These are phyloP conservation scores for Panulirus ornatus DNA, from an alignment of 1,140 invertebrate genomes.

Conservation along the genomic window DNA sequence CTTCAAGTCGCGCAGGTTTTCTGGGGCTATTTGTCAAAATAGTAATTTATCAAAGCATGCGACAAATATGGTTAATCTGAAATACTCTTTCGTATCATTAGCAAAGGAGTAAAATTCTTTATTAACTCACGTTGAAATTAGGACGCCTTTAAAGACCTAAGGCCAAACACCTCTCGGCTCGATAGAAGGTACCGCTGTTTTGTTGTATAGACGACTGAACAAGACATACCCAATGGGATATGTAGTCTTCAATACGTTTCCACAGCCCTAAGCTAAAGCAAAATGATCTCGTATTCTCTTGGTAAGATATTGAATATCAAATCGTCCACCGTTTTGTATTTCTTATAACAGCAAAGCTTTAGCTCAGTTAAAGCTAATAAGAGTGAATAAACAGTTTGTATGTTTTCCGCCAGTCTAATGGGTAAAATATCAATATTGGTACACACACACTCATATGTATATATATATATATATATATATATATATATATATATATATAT, in stretches of 20 bases:
- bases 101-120: not conserved
- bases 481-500: too few relatives aligned
- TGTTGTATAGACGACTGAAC: slow-evolving; percentile 65
- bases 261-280: too few relatives aligned
- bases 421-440: too few relatives aligned
- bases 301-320: not conserved
- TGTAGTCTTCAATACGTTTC: not conserved
- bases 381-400: too few relatives aligned
- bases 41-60: too few relatives aligned
- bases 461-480: too few relatives aligned
- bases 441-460: too few relatives aligned
- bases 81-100: too few relatives aligned
- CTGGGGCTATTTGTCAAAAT: too few relatives aligned
- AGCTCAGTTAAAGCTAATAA: slow-evolving; percentile 14
- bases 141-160: not conserved
- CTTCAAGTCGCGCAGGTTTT: too few relatives aligned
- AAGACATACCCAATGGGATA: not conserved
- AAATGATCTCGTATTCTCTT: not conserved
- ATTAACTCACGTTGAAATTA: not conserved
- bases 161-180: slow-evolving; percentile 27
- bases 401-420: too few relatives aligned
- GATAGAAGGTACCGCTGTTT: slow-evolving; percentile 55
- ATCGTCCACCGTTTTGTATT: not conserved
- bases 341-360: not conserved
- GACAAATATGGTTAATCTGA: too few relatives aligned